Percentiles rank a stretch among this genome's conserved stretches.
Evolutionary conservation across 30 jellyfish, hydroid and myxozoan species (phyloP).

Genomic region (Aurelia sp.): DNA sequence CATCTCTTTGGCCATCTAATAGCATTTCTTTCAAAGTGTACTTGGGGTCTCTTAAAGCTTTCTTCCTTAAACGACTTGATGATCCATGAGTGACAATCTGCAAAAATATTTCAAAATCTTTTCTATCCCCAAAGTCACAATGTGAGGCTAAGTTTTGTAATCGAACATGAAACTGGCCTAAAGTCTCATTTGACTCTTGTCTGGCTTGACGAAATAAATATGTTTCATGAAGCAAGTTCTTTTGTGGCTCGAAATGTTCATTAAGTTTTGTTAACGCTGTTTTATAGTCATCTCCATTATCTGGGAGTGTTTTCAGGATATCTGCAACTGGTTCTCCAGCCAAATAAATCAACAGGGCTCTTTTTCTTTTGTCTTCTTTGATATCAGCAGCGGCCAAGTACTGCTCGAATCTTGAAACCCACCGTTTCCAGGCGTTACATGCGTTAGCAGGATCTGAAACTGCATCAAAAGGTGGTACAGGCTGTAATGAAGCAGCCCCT

Average conservation of each 20-base stretch:
- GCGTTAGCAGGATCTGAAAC: neutral
- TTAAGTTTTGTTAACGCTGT: constrained; percentile 24
- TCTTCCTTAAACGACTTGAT: constrained; percentile 60
- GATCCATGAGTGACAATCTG: constrained; percentile 39
- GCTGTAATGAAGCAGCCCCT: constrained; percentile 1
- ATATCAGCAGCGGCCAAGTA: constrained; percentile 39
- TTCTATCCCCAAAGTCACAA: constrained; percentile 55
- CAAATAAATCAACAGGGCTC: constrained; percentile 53
- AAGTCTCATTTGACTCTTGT: constrained; percentile 61
- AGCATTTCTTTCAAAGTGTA: constrained; percentile 32
- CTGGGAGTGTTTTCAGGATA: constrained; percentile 48
- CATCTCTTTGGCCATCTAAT: constrained; percentile 64
- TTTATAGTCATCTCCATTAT: constrained; percentile 49
- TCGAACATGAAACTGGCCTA: constrained; percentile 36
- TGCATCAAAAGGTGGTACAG: constrained; percentile 31
- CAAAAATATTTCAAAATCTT: constrained; percentile 40
- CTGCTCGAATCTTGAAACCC: constrained; percentile 48
- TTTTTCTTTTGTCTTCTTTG: constrained; percentile 14
- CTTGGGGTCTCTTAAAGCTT: constrained; percentile 47
- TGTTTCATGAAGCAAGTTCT: constrained; percentile 49
- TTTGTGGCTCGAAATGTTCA: constrained; percentile 51
- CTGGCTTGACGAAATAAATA: constrained; percentile 51
- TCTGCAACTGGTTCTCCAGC: constrained; percentile 49
- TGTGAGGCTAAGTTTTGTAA: constrained; percentile 47
- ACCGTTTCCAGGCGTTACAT: constrained; percentile 36